These are phyloP conservation scores for Acromyrmex echinatior DNA, from an alignment of 1,140 invertebrate genomes.

Conservation along the genomic window DNA sequence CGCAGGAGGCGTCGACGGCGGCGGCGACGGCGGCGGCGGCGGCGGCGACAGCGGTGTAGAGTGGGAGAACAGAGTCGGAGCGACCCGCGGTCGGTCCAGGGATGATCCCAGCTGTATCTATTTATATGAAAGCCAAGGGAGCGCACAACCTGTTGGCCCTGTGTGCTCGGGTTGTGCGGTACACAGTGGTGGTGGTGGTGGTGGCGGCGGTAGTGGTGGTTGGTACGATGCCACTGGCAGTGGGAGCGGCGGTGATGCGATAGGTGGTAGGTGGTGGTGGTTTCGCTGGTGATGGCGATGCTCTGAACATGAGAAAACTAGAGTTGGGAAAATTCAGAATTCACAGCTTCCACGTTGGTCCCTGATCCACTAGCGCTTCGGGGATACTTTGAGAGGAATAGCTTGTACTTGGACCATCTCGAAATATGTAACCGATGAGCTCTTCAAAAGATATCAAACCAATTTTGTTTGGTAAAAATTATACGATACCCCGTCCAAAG, in stretches of 20 bases:
- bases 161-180: conserved; percentile 39
- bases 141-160: conserved; percentile 83
- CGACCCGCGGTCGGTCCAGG: conserved; percentile 78
- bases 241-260: conserved; percentile 66
- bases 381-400: too few relatives aligned
- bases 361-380: not conserved
- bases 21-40: conserved; percentile 59
- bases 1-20: conserved; percentile 66
- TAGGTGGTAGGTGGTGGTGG: conserved; percentile 31
- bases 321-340: not conserved
- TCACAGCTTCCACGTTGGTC: not conserved
- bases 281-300: conserved; percentile 23
- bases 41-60: conserved; percentile 23
- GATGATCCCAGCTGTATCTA: conserved; percentile 84
- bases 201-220: conserved; percentile 56
- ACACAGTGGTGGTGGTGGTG: conserved; percentile 51
- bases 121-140: conserved; percentile 81
- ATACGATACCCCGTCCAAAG: not conserved
- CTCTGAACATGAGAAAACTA: not conserved
- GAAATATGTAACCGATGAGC: not conserved
- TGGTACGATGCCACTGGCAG: conserved; percentile 37
- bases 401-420: not conserved
- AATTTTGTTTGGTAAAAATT: not conserved
- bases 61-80: conserved; percentile 24
- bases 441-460: not conserved